Evolutionary conservation across 2,113 vertebrate species (phyloP).

Genomic region (Parus major): DNA sequence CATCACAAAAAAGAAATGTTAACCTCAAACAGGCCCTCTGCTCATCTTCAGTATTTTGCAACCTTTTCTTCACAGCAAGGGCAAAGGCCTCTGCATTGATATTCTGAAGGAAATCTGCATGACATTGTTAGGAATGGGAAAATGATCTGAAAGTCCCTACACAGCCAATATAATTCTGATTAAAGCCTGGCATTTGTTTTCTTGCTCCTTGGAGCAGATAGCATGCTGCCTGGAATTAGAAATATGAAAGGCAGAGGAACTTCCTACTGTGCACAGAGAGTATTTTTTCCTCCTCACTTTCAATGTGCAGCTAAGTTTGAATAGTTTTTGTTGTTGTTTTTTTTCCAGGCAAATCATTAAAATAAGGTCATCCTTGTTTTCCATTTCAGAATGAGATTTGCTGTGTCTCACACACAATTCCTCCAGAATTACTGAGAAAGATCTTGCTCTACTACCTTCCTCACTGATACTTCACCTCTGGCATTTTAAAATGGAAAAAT

Average conservation of each 20-base stretch:
- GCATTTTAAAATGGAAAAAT: neutral
- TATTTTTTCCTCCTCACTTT: constrained; percentile 25
- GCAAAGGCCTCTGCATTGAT: constrained; percentile 33
- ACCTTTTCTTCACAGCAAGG: constrained; percentile 24
- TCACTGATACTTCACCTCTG: neutral
- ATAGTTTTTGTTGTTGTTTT: neutral
- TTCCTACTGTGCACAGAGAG: constrained; percentile 29
- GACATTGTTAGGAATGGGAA: constrained; percentile 35
- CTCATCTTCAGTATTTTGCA: constrained; percentile 21
- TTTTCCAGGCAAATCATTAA: constrained; percentile 23
- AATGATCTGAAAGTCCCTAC: constrained; percentile 45
- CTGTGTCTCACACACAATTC: neutral
- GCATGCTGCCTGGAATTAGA: constrained; percentile 67
- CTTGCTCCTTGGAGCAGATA: constrained; percentile 51
- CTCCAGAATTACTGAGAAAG: neutral
- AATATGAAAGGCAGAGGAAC: constrained; percentile 58
- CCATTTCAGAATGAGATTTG: neutral
- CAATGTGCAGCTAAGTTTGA: neutral
- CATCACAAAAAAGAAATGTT: constrained; percentile 4
- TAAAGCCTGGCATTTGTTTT: constrained; percentile 69
- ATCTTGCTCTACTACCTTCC: neutral
- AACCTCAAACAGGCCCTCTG: neutral
- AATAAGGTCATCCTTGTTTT: constrained; percentile 46
- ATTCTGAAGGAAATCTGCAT: constrained; percentile 42
- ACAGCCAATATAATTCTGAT: constrained; percentile 48